Conservation (phyloP, 2,888 invertebrate species). For the Caenorhabditis uteleia region DNA sequence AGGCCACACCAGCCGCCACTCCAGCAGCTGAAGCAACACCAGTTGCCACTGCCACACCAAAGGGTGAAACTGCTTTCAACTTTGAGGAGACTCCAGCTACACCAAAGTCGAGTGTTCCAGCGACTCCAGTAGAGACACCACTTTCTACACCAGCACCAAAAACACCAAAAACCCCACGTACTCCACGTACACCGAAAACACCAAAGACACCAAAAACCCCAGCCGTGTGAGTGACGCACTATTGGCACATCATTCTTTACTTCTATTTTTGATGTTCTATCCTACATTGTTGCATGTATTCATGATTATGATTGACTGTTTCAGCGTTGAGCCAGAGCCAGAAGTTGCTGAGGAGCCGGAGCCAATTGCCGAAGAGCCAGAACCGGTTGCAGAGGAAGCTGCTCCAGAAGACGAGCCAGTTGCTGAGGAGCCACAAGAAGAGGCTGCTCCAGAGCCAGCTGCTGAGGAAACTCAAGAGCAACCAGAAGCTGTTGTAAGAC, state of each 20-base stretch:
- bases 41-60: constrained; percentile 45
- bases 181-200: constrained; percentile 58
- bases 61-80: constrained; percentile 49
- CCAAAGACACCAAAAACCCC: constrained; percentile 58
- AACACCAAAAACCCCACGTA: constrained; percentile 59
- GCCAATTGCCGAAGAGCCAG: constrained; percentile 43
- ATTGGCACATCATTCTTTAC: neutral
- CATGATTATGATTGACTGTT: neutral
- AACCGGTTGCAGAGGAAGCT: constrained; percentile 38
- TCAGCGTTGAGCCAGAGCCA: constrained; percentile 29
- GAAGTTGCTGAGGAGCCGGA: constrained; percentile 37
- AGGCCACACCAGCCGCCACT: constrained; percentile 27
- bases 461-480: constrained; percentile 32
- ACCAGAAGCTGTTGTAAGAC: constrained; percentile 22
- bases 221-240: constrained; percentile 36
- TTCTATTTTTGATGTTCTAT: neutral
- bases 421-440: constrained; percentile 35
- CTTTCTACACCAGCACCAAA: constrained; percentile 57
- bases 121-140: constrained; percentile 38
- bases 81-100: constrained; percentile 60
- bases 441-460: constrained; percentile 30
- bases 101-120: constrained; percentile 44
- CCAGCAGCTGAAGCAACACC: constrained; percentile 38
- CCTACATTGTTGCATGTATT: neutral
- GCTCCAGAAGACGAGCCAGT: constrained; percentile 28